Conservation (phyloP, 2,888 invertebrate species). For the Polia nebulosa region DNA sequence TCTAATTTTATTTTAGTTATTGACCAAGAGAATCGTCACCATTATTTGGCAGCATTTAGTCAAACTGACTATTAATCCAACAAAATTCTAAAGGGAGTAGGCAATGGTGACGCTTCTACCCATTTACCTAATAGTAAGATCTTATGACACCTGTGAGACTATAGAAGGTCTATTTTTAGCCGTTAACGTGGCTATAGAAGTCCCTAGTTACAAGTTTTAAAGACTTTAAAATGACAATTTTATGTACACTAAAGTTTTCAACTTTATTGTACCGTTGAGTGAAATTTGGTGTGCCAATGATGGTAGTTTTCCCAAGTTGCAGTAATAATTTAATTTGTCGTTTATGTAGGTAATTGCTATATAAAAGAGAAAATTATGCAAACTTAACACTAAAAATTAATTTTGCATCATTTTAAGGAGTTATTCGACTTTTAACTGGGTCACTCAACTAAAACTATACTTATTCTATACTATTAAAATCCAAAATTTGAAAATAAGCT, state of each 20-base stretch:
- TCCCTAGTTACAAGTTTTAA: conserved; percentile 13
- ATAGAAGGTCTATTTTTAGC: conserved; percentile 13
- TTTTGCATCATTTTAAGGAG: too few species aligned
- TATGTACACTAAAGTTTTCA: conserved; percentile 36
- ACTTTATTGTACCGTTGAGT: conserved; percentile 32
- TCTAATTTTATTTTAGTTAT: too few species aligned
- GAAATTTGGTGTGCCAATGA: conserved; percentile 14
- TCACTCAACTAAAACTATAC: neutral
- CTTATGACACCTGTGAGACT: conserved; percentile 19
- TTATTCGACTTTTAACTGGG: neutral
- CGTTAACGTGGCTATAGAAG: conserved; percentile 22
- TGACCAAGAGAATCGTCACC: too few species aligned
- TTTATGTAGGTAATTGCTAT: neutral
- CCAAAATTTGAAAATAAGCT: too few species aligned
- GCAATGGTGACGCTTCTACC: neutral
- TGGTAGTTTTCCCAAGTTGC: neutral
- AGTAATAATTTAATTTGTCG: neutral
- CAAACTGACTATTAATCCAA: too few species aligned
- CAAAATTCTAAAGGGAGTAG: neutral
- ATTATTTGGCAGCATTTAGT: too few species aligned
- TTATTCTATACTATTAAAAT: too few species aligned
- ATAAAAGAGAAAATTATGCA: neutral
- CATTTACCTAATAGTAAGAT: conserved; percentile 1
- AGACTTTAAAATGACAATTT: conserved; percentile 39
- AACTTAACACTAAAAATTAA: neutral